A percentile compares a stretch with the other conserved stretches of the same genome.
phyloP scores from a whole-genome alignment of 2,888 invertebrate genomes.

The Palloptera scutellata region DNA sequence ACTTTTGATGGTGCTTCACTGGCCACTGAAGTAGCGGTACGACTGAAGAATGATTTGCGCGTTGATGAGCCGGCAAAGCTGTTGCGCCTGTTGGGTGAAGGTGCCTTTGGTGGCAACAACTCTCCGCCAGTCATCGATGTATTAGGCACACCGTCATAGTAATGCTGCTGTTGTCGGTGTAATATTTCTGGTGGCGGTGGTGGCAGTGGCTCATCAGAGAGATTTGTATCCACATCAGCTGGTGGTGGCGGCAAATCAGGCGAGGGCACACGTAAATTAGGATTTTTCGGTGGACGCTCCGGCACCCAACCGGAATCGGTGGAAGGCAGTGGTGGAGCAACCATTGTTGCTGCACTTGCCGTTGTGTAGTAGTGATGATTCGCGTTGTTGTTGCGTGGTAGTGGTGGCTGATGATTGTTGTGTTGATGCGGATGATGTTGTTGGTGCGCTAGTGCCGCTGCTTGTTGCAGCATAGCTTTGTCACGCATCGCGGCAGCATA shows the following conservation, averaged over 20 bases:
- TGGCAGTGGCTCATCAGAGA: slow-evolving; percentile 63
- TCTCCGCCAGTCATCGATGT: slow-evolving; percentile 25
- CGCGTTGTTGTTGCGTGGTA: slow-evolving; percentile 10
- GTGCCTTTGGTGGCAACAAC: slow-evolving; percentile 45
- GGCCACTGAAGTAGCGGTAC: slow-evolving; percentile 22
- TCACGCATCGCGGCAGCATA: slow-evolving; percentile 66
- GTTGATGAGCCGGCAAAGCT: slow-evolving; percentile 64
- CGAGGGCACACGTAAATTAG: slow-evolving; percentile 67
- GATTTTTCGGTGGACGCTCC: slow-evolving; percentile 81
- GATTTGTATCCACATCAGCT: slow-evolving; percentile 51
- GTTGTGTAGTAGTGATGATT: slow-evolving; percentile 27
- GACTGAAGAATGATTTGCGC: slow-evolving; percentile 47
- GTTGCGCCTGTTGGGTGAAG: slow-evolving; percentile 62
- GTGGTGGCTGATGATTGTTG: slow-evolving; percentile 27
- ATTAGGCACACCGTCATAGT: slow-evolving; percentile 6
- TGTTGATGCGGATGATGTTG: slow-evolving; percentile 60
- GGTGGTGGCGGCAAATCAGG: slow-evolving; percentile 63
- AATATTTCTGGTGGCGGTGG: slow-evolving; percentile 64
- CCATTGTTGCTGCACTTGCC: slow-evolving; percentile 19
- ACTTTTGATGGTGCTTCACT: slow-evolving; percentile 35
- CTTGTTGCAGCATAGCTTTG: slow-evolving; percentile 58
- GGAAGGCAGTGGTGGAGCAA: slow-evolving; percentile 17
- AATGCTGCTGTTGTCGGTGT: slow-evolving; percentile 43
- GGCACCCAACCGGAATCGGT: slow-evolving; percentile 73
- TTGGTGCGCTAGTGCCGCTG: slow-evolving; percentile 57